Evolutionary conservation across 2,888 invertebrate genomes (phyloP).

Genomic region (Tuberolachnus salignus): DNA sequence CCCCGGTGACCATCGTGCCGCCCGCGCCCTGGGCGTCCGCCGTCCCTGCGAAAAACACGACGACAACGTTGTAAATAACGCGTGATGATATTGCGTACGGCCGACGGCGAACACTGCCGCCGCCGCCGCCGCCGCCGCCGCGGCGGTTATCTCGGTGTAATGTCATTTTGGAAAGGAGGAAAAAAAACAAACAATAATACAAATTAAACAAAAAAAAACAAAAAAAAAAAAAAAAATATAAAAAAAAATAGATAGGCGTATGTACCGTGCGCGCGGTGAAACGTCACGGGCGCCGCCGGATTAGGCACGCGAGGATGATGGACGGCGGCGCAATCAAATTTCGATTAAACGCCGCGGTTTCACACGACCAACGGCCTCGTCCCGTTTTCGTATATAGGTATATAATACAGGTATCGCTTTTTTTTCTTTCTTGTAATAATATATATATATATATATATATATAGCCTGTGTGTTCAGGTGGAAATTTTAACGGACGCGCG

Average conservation of each 20-base stretch:
- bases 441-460: conserved; percentile 10
- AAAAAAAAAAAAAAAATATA: too few species aligned
- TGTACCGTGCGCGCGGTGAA: neutral
- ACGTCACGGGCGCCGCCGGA: conserved; percentile 4
- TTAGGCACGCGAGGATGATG: conserved; percentile 30
- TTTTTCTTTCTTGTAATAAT: too few species aligned
- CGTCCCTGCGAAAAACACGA: conserved; percentile 24
- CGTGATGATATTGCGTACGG: neutral
- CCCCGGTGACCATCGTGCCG: conserved; percentile 59
- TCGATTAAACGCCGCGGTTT: conserved; percentile 22
- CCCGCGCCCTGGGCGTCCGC: conserved; percentile 12
- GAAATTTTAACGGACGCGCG: neutral
- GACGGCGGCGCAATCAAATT: conserved; percentile 21
- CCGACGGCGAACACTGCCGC: neutral
- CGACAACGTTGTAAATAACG: neutral
- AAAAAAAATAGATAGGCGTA: too few species aligned
- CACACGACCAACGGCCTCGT: conserved; percentile 40
- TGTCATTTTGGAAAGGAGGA: neutral
- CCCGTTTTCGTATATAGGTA: conserved; percentile 33
- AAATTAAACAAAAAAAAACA: too few species aligned
- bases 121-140: neutral
- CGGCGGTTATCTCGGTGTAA: neutral
- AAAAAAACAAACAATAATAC: too few species aligned
- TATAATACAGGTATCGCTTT: neutral
- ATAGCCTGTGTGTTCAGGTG: neutral